These are phyloP conservation scores for Rhagoletis pomonella DNA, from an alignment of 1,140 invertebrate genomes.

Conservation along the genomic window DNA sequence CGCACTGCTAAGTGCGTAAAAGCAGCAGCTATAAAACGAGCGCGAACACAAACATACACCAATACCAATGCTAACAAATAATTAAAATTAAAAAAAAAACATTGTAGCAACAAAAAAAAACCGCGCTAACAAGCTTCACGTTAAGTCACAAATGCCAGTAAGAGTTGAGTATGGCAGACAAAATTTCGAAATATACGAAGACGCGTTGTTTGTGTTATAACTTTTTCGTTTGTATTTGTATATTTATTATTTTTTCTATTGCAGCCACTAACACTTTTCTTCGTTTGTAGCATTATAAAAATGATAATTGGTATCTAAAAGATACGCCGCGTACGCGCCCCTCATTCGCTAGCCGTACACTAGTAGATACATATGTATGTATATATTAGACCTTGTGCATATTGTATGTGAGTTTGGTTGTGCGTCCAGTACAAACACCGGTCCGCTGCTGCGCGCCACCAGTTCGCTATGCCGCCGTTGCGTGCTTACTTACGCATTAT, in stretches of 20 bases:
- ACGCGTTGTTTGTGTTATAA: background rate
- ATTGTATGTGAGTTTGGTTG: background rate
- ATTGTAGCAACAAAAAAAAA: background rate
- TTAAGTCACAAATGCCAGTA: too few relatives aligned
- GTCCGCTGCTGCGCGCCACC: background rate
- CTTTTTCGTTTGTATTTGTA: background rate
- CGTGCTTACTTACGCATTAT: conserved; percentile 41
- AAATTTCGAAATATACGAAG: background rate
- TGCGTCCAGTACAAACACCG: background rate
- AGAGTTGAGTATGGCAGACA: too few relatives aligned
- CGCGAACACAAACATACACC: background rate
- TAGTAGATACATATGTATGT: background rate
- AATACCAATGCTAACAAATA: background rate
- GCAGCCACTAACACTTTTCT: background rate
- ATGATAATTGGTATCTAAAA: conserved; percentile 19
- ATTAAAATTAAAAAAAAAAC: background rate
- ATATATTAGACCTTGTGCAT: background rate
- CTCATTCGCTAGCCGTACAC: background rate
- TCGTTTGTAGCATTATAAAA: background rate
- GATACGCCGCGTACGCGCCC: background rate
- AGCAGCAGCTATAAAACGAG: background rate
- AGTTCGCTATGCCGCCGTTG: background rate
- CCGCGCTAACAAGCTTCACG: background rate
- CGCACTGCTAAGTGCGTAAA: conserved; percentile 21
- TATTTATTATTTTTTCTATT: background rate